phyloP scores from a whole-genome alignment of 2,888 invertebrate genomes.

The Chaetogeoica ovagalla region DNA sequence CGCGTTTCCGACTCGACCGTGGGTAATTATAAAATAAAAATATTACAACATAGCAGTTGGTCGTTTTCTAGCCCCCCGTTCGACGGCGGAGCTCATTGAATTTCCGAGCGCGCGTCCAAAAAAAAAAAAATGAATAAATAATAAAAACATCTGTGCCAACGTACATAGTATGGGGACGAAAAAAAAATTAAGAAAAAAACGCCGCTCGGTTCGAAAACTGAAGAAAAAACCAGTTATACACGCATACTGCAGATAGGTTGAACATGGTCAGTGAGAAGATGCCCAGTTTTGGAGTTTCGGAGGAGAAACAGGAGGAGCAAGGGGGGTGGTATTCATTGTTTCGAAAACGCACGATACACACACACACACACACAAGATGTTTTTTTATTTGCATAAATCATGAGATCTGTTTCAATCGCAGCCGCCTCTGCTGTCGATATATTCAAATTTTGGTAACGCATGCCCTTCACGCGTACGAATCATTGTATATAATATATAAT shows the following conservation, averaged over 20 bases:
- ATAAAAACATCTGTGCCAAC: constrained; percentile 37
- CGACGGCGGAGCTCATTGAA: too few species aligned
- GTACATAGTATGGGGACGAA: neutral
- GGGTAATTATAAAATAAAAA: too few species aligned
- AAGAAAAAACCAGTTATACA: constrained; percentile 38
- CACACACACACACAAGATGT: neutral
- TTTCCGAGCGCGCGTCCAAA: too few species aligned
- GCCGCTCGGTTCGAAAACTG: neutral
- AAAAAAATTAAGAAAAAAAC: constrained; percentile 20
- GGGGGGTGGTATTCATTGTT: constrained; percentile 34
- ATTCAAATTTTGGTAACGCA: constrained; percentile 51
- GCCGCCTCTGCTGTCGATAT: neutral
- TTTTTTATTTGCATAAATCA: constrained; percentile 44
- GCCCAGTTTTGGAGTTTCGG: too few species aligned
- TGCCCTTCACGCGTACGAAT: constrained; percentile 38
- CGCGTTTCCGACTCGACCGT: too few species aligned
- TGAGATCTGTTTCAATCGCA: constrained; percentile 29
- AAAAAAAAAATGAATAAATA: neutral
- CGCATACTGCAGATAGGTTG: neutral
- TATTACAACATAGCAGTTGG: too few species aligned
- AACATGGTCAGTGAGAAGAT: constrained; percentile 39
- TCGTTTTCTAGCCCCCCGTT: too few species aligned
- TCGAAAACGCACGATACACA: constrained; percentile 26
- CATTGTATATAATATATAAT: neutral
- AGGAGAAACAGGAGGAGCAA: neutral